phyloP scores from a whole-genome alignment of 2,888 invertebrate genomes.

The Aphidoletes aphidimyza region DNA sequence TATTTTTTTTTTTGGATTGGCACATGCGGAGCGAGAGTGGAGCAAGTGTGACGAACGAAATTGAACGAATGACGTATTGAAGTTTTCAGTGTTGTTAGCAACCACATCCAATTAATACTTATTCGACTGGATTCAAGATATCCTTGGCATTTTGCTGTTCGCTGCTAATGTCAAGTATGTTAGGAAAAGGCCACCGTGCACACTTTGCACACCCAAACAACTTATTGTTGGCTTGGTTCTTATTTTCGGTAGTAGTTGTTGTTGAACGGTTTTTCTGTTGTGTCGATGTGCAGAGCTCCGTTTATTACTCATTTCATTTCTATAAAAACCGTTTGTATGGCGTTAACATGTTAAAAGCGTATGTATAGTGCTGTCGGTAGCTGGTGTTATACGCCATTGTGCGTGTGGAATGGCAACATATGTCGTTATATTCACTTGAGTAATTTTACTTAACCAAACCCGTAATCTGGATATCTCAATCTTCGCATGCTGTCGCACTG shows the following conservation, averaged over 20 bases:
- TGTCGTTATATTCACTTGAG: slow-evolving; percentile 22
- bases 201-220: background rate
- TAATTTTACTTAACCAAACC: slow-evolving; percentile 1
- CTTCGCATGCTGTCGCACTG: background rate
- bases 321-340: slow-evolving; percentile 18
- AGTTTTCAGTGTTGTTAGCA: too few relatives aligned
- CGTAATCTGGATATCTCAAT: slow-evolving; percentile 39
- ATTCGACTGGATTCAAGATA: background rate
- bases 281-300: background rate
- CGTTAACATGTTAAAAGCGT: slow-evolving; percentile 21
- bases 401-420: slow-evolving; percentile 11
- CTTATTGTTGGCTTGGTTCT: background rate
- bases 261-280: background rate
- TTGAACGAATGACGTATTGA: too few relatives aligned
- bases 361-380: background rate
- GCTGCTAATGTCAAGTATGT: background rate
- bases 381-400: too few relatives aligned
- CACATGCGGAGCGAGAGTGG: too few relatives aligned
- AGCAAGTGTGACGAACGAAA: too few relatives aligned
- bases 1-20: background rate
- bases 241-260: background rate
- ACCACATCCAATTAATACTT: background rate
- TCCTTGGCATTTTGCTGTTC: background rate
- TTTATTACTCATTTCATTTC: slow-evolving; percentile 41
- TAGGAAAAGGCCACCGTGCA: background rate